phyloP scores from a whole-genome alignment of 2,888 invertebrate species.

The Lymantria monacha region DNA sequence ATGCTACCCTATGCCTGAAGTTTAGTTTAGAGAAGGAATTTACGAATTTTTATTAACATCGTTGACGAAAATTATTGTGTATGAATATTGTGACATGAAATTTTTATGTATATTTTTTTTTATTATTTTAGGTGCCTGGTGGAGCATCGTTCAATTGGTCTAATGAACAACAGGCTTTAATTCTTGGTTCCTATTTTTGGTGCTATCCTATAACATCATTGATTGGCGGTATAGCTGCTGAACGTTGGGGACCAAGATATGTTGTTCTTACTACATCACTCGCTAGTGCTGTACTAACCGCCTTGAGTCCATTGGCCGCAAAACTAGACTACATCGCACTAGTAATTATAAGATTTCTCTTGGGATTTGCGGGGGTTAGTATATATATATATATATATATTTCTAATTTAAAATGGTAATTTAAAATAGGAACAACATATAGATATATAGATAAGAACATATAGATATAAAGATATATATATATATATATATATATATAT shows the following conservation, averaged over 20 bases:
- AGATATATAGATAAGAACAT: too few relatives aligned
- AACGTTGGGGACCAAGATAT: conserved; percentile 84
- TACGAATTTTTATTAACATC: too few relatives aligned
- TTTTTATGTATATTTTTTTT: too few relatives aligned
- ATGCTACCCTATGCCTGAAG: too few relatives aligned
- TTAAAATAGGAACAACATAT: too few relatives aligned
- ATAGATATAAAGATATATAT: too few relatives aligned
- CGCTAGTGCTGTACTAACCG: conserved; percentile 79
- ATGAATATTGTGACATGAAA: too few relatives aligned
- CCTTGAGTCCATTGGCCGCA: conserved; percentile 83
- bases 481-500: too few relatives aligned
- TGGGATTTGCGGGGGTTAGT: conserved; percentile 85
- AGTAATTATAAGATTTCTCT: conserved; percentile 80
- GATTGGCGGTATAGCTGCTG: conserved; percentile 85
- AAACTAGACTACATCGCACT: conserved; percentile 79
- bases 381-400: not conserved
- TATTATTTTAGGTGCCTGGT: conserved; percentile 35
- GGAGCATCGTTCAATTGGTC: conserved; percentile 80
- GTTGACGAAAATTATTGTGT: too few relatives aligned
- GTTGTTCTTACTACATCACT: conserved; percentile 80
- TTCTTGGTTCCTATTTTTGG: conserved; percentile 87
- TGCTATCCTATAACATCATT: conserved; percentile 86
- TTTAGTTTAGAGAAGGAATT: too few relatives aligned
- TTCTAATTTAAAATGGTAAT: not conserved
- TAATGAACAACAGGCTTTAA: conserved; percentile 82